Base-by-base conservation (phyloP, 1,140 invertebrate genomes). In the Drosophila kanapiae region DNA sequence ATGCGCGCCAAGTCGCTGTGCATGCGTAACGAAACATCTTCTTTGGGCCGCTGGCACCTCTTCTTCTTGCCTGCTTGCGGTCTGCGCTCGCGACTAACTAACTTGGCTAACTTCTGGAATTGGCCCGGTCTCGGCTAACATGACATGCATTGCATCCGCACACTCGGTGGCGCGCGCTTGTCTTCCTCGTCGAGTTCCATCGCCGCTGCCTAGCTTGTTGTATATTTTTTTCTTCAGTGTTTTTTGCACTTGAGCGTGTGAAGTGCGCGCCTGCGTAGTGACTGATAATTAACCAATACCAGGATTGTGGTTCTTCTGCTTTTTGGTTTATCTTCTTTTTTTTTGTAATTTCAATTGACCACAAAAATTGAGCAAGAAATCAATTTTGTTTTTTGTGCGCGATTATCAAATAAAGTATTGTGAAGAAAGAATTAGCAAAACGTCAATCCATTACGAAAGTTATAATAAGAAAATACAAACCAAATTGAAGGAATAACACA, bases 91-190 rank as follows among this genome's bases (percentile, higher is more conserved):
- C 68, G 65, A 70, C 65, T 77, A 53, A 63, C 58, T 51, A 78
- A 78, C 75, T 78, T 78, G 75, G 75, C 75, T 77, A 70, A 63
- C 75, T 78, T 78, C 75, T 80, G 79, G 78, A 58, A 68, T 76
- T 79, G 65, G 70, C 78, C 51, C 68, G 69, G 35, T 65, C 63
- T 27, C 23, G 60, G 47, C 13, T 37, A 54, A 54, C 51, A 54
- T 37, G 58, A 64, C 71, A 67, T 82, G 48, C 82, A 87, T 84
- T 88, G 78, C 80, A 84, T 88, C 82, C 75, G 84, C 77, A 78
- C 78, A 90, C 77, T 88, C 68, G 80, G 64, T 78, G 68, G 85
- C 85, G 84, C 82, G 85, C 84, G 85, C 74, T 88, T 74, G 77
- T 64, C 59, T 78, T 72, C 49, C 61, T 67, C 65, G 75, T 45